Evolutionary conservation across 2,797 vertebrate genomes (phyloP).

Genomic region (Emydoidea blandingii): DNA sequence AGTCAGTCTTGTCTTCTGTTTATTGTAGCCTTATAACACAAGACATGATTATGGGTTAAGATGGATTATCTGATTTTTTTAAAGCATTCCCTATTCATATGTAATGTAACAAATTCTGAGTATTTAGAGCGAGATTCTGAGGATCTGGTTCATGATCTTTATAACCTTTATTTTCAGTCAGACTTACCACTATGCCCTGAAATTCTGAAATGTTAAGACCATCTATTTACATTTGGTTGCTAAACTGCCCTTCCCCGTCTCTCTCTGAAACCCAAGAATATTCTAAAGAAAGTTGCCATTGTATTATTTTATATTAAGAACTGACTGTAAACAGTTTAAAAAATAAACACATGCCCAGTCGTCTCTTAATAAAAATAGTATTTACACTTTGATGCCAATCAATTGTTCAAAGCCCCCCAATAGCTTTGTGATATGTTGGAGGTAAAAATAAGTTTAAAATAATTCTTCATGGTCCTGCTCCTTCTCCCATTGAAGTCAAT

Average conservation of each 20-base stretch:
- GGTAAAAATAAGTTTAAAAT: not conserved
- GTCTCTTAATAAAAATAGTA: not conserved
- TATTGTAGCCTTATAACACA: not conserved
- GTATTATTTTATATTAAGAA: not conserved
- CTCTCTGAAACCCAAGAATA: not conserved
- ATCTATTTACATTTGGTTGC: not conserved
- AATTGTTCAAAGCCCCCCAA: not conserved
- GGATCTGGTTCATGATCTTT: not conserved
- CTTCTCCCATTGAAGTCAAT: not conserved
- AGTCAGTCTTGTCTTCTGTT: not conserved
- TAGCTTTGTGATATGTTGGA: not conserved
- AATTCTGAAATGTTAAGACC: conserved; percentile 24
- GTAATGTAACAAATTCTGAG: not conserved
- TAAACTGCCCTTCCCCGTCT: conserved; percentile 24
- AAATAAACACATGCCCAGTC: not conserved
- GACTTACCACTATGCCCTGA: not conserved
- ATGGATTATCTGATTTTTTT: not conserved
- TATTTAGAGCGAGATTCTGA: not conserved
- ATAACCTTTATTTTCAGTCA: not conserved
- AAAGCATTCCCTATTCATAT: not conserved
- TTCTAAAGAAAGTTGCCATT: conserved; percentile 7
- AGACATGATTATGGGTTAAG: conserved; percentile 10
- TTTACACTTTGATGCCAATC: not conserved
- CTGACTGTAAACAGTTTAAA: not conserved
- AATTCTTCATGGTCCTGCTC: not conserved